These are phyloP conservation scores for Diachasma alloeum DNA, from an alignment of 1,140 invertebrate species.

Conservation along the genomic window DNA sequence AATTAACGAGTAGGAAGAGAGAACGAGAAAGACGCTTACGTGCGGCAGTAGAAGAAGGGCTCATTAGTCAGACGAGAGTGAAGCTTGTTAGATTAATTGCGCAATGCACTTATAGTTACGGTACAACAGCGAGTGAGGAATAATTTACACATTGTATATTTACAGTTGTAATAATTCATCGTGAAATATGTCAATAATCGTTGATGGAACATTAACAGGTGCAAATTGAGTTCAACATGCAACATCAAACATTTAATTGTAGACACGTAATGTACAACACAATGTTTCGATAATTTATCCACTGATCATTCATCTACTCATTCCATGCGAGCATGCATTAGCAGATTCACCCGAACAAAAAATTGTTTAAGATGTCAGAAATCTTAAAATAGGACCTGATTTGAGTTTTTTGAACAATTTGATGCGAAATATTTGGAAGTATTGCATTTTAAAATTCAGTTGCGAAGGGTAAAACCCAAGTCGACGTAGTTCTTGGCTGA, in stretches of 20 bases:
- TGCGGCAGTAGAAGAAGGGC: constrained; percentile 2
- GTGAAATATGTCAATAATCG: not conserved
- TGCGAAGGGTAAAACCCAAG: too few relatives aligned
- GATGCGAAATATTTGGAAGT: too few relatives aligned
- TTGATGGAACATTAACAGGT: not conserved
- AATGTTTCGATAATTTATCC: not conserved
- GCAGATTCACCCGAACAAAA: not conserved
- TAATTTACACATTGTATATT: not conserved
- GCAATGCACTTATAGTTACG: not conserved
- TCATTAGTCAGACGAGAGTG: constrained; percentile 1
- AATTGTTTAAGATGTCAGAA: too few relatives aligned
- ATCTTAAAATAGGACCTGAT: too few relatives aligned
- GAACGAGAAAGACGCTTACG: not conserved
- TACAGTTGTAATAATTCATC: not conserved
- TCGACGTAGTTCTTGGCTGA: too few relatives aligned
- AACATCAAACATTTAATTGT: not conserved
- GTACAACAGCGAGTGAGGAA: not conserved
- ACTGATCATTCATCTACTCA: not conserved
- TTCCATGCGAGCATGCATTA: not conserved
- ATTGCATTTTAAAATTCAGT: too few relatives aligned
- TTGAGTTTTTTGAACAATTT: too few relatives aligned
- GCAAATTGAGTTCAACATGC: not conserved
- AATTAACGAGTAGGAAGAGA: not conserved
- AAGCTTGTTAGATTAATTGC: not conserved
- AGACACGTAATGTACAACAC: too few relatives aligned